Base-by-base conservation (phyloP, 2,113 vertebrate genomes). In the Carassius carassius region DNA sequence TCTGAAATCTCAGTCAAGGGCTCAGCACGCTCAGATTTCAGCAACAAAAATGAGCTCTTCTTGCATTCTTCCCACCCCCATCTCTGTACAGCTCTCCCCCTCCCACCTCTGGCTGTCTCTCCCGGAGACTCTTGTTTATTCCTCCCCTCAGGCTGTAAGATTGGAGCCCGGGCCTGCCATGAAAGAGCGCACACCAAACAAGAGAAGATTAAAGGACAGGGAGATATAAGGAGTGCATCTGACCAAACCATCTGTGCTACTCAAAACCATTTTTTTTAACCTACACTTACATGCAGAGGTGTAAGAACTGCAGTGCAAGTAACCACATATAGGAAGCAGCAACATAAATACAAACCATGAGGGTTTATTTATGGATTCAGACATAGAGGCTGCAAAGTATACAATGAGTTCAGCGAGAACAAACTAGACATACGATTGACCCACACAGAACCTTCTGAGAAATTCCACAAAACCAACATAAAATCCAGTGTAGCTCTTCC, bases 41-140 rank as follows among this genome's bases (percentile, higher is more conserved):
- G 67, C 86, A 86, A 78, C 72, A 60, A 84, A 89, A 75, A 67
- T 76, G 54, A 89, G 86, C 81, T 87, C 76, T 58, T 85, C 78
- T 67, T 51, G 54, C 60, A 37, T 78, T 87, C 79, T 78, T 87
- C 79, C 80, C 86, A 81, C 80, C 67, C 78, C 80, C 78, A 87
- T 65, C 83, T 84, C 63, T 86, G 84, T 86, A 78, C 83, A 74
- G 56, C 72, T 41, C 85, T 72, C 83, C 82, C 76, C 82, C 86
- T 72, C 65, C 77, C 79, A 78, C 78, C 62, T 32, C 32, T 77
- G 74, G 78, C 89, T 83, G 80, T 87, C 88, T 84, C 84, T 89
- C 88, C 84, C 84, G 84, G 72, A 87, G 88, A 89, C 88, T 87
- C 88, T 91, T 87, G 89, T 89, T 91, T 90, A 91, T 88, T 91